Base-by-base conservation (phyloP, 2,888 invertebrate species). In the Eurois occulta region DNA sequence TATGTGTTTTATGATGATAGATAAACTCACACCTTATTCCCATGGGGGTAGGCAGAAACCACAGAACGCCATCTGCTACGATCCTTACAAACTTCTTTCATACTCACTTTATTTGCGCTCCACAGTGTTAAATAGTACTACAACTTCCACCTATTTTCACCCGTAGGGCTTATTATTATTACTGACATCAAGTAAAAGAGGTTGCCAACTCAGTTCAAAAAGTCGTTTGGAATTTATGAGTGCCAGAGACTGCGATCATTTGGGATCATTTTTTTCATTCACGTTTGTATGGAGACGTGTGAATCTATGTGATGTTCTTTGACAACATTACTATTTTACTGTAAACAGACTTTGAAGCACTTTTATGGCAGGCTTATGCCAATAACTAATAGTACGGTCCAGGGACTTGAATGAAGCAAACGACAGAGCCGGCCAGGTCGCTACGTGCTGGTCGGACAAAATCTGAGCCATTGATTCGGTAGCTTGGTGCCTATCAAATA, bases 121-220 rank as follows among this genome's bases (percentile, higher is more conserved):
- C 13, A 55, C 55, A 13, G 13, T 24, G 52, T 52, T 24, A 13
- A 8, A 52, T 11, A 4, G 11, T 58, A 58, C 55, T n/a, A 16
- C n/a, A 13, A 62, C 62, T 35, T 64, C 38, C 21, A 38, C 13
- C 0, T 38, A 13, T n/a, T 64, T 38, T 64, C 38, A 7, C n/a
- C 16, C n/a, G 1, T 21, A 38, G 6, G 24, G 1, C 24, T 38
- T 64, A 38, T 24, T 24, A 64, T 38, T 64, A 38, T 24, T 24
- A 64, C 24, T 41, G n/a, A n/a, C 41, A 65, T 41, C 46, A 68
- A 58, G 38, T 75, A 52, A 74, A 41, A 24, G 13, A n/a, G 7
- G 46, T 28, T 83, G 85, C 81, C 85, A 83, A 75, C 38, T 41
- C 24, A 32, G 60, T 80, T 80, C 35, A 48, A 69, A 32, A 64